Percentiles rank a stretch among this genome's conserved stretches.
Conservation (phyloP, 1,140 invertebrate genomes). For the Conus ventricosus region DNA sequence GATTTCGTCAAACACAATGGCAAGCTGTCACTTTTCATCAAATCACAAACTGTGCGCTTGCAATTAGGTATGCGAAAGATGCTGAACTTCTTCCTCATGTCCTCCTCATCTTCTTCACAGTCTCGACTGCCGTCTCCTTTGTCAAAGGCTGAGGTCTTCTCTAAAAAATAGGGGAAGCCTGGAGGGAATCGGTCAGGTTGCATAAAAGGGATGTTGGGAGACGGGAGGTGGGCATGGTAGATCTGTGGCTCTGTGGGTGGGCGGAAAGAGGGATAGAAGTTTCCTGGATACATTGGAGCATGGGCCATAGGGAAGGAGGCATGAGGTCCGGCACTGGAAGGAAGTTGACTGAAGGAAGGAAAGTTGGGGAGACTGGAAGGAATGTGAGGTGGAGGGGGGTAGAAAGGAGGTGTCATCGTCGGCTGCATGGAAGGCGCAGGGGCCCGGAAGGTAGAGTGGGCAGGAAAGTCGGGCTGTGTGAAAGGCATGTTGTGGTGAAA, state of each 20-base stretch:
- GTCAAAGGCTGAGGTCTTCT: neutral
- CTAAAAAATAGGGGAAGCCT: slow-evolving; percentile 8
- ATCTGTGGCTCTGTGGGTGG: slow-evolving; percentile 48
- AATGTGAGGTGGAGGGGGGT: slow-evolving; percentile 44
- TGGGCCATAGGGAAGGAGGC: slow-evolving; percentile 44
- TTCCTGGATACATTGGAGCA: slow-evolving; percentile 45
- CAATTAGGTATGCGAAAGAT: slow-evolving; percentile 22
- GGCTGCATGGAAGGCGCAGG: slow-evolving; percentile 30
- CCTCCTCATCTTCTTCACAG: slow-evolving; percentile 30
- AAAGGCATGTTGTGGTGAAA: slow-evolving; percentile 44
- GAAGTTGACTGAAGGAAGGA: slow-evolving; percentile 39
- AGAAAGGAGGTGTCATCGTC: slow-evolving; percentile 47
- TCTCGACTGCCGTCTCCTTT: neutral
- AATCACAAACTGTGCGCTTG: neutral
- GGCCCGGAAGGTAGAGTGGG: slow-evolving; percentile 21
- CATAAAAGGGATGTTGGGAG: slow-evolving; percentile 33
- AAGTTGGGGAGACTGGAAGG: slow-evolving; percentile 47
- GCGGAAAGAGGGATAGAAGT: slow-evolving; percentile 48
- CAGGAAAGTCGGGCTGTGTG: slow-evolving; percentile 33
- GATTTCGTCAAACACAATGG: neutral
- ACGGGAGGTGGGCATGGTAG: slow-evolving; percentile 43
- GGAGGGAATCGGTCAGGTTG: neutral
- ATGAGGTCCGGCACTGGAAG: slow-evolving; percentile 36
- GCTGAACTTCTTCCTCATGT: slow-evolving; percentile 31
- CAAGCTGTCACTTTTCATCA: neutral